phyloP scores from a whole-genome alignment of 92 coral and sea anemone genomes.

The Phenganax stokvisi region DNA sequence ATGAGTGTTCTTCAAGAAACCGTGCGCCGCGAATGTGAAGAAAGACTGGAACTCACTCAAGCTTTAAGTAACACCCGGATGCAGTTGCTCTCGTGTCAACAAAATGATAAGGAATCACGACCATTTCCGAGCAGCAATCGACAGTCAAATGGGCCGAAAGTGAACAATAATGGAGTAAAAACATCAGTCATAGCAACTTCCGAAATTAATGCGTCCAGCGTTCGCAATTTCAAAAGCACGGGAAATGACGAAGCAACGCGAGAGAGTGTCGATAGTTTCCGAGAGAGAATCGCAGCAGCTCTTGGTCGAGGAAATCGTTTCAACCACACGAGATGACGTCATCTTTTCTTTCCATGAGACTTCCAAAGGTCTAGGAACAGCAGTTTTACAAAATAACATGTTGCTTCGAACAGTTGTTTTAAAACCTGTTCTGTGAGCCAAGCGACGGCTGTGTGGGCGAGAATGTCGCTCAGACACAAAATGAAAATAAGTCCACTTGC shows the following conservation, averaged over 20 bases:
- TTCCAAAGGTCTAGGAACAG: conserved; percentile 15
- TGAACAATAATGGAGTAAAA: not conserved
- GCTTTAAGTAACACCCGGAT: conserved; percentile 87
- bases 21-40: conserved; percentile 99
- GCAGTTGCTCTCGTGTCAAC: conserved; percentile 68
- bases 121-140: conserved; percentile 55
- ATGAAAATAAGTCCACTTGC: not conserved
- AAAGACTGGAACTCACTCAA: conserved; percentile 83
- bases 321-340: conserved; percentile 30
- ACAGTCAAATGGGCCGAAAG: conserved; percentile 13
- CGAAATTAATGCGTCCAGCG: conserved; percentile 11
- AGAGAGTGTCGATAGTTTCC: conserved; percentile 74
- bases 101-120: conserved; percentile 46
- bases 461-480: not conserved
- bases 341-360: not conserved
- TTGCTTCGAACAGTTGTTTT: not conserved
- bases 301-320: conserved; percentile 53
- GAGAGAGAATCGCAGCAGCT: conserved; percentile 90
- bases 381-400: not conserved
- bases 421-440: conserved; percentile 1
- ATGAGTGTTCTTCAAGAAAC: conserved; percentile 74
- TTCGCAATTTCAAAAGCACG: conserved; percentile 40
- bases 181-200: not conserved
- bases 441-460: not conserved
- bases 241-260: conserved; percentile 28